Conservation (phyloP, 2,888 invertebrate species). For the Neoaliturus tenellus region DNA sequence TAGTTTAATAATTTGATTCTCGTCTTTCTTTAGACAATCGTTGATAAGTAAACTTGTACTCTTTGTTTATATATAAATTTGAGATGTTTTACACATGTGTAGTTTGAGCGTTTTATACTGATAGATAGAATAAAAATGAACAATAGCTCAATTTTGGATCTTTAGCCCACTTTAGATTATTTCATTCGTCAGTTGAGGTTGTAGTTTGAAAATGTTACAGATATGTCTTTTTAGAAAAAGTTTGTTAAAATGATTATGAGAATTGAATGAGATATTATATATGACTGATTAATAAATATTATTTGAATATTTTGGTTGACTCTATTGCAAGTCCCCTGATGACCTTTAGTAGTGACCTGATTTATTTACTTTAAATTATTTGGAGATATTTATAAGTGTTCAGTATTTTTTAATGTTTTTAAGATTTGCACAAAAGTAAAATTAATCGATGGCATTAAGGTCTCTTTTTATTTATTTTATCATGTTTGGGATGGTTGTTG, state of each 20-base stretch:
- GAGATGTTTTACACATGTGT: not conserved
- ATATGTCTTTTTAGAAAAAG: not conserved
- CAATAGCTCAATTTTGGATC: constrained; percentile 2
- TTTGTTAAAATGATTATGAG: constrained; percentile 19
- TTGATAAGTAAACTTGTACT: not conserved
- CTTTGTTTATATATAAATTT: not conserved
- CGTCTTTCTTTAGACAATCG: not conserved
- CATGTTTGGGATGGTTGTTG: no score
- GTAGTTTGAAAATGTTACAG: not conserved
- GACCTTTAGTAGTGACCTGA: no score
- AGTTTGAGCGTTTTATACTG: constrained; percentile 26
- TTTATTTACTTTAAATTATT: no score
- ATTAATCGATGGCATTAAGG: no score
- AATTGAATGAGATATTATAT: not conserved
- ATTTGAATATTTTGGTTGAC: constrained; percentile 1
- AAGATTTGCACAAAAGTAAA: no score
- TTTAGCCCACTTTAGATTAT: not conserved
- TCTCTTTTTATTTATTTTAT: no score
- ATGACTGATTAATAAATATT: constrained; percentile 23
- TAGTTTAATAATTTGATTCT: not conserved
- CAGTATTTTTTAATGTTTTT: no score
- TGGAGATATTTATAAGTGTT: no score
- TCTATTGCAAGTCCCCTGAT: no score
- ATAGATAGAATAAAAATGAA: not conserved
- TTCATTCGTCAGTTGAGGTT: not conserved